Evolutionary conservation across 1,140 invertebrate species (phyloP).

Genomic region (Drosophila arizonae): DNA sequence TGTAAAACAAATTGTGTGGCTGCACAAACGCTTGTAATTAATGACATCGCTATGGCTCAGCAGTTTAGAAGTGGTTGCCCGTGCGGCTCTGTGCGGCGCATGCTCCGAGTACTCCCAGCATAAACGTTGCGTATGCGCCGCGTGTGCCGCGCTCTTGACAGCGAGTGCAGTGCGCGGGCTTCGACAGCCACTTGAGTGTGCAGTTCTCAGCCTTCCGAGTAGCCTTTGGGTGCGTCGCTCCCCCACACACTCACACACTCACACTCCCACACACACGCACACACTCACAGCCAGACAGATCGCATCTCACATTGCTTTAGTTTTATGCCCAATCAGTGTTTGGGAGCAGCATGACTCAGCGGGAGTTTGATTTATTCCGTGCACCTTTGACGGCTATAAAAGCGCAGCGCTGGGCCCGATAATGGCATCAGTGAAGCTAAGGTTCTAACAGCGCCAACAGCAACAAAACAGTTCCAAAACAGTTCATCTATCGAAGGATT

Average conservation of each 20-base stretch:
- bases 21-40: constrained; percentile 55
- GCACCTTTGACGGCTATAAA: constrained; percentile 52
- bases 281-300: not conserved
- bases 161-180: not conserved
- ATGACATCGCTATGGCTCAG: constrained; percentile 71
- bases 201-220: constrained; percentile 67
- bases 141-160: constrained; percentile 51
- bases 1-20: constrained; percentile 54
- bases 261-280: not conserved
- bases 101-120: constrained; percentile 58
- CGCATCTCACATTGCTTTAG: not conserved
- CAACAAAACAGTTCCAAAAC: constrained; percentile 30
- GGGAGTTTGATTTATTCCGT: constrained; percentile 29
- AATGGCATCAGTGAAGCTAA: constrained; percentile 61
- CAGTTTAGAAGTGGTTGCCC: constrained; percentile 56
- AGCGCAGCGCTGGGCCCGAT: constrained; percentile 38
- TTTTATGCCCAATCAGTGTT: constrained; percentile 25
- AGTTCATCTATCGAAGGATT: constrained; percentile 21
- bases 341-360: constrained; percentile 55
- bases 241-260: constrained; percentile 3
- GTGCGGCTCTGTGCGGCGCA: constrained; percentile 53
- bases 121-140: constrained; percentile 62
- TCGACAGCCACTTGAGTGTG: constrained; percentile 4
- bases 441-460: constrained; percentile 52
- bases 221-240: constrained; percentile 57